Percentiles rank a stretch among this genome's conserved stretches.
Conservation (phyloP, 2,888 invertebrate species). For the Deilephila elpenor region DNA sequence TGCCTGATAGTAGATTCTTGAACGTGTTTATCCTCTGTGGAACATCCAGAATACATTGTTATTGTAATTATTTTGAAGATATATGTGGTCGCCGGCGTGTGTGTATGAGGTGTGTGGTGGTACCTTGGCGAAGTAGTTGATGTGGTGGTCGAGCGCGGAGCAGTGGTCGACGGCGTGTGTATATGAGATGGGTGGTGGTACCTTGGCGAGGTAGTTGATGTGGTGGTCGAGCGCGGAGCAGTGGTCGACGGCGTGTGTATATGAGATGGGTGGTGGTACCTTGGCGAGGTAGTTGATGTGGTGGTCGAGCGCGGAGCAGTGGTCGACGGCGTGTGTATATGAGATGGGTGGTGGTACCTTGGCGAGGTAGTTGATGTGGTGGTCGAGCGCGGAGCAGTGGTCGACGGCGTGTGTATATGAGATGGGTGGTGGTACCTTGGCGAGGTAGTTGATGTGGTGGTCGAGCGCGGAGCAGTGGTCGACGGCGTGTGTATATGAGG, state of each 20-base stretch:
- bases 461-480: conserved; percentile 77
- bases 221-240: conserved; percentile 89
- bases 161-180: conserved; percentile 91
- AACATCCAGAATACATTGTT: conserved; percentile 22
- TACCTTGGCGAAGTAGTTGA: conserved; percentile 82
- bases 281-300: conserved; percentile 89
- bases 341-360: conserved; percentile 53
- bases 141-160: conserved; percentile 91
- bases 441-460: conserved; percentile 91
- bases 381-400: conserved; percentile 75
- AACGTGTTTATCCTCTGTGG: conserved; percentile 78
- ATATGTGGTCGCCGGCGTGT: conserved; percentile 72
- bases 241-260: conserved; percentile 34
- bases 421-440: conserved; percentile 55
- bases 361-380: conserved; percentile 90
- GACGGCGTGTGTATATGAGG: conserved; percentile 88
- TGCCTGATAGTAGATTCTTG: conserved; percentile 74
- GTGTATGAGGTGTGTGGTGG: conserved; percentile 60
- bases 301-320: conserved; percentile 86
- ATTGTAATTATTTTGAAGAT: too few relatives aligned
- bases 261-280: conserved; percentile 65
- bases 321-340: conserved; percentile 70
- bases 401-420: conserved; percentile 73
- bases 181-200: conserved; percentile 61
- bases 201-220: conserved; percentile 86